A percentile compares a stretch with the other conserved stretches of the same genome.
phyloP scores from a whole-genome alignment of 2,888 invertebrate species.

The Linnaemya vulpina region DNA sequence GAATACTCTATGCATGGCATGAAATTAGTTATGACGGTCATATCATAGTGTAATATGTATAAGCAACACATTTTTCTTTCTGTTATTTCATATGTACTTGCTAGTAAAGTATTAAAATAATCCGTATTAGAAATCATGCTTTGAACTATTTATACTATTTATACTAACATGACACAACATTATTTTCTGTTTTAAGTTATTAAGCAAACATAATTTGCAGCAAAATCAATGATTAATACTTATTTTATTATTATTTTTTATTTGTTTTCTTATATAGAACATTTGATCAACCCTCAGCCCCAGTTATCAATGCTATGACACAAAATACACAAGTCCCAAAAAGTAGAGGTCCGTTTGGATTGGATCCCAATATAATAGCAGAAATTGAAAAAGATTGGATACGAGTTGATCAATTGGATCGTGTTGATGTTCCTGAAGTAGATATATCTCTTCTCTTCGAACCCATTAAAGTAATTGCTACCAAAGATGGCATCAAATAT shows the following conservation, averaged over 20 bases:
- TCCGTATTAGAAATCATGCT: background rate
- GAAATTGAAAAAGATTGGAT: constrained; percentile 86
- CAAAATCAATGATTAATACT: constrained; percentile 7
- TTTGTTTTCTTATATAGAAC: constrained; percentile 75
- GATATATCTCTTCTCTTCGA: constrained; percentile 83
- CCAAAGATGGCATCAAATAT: constrained; percentile 83
- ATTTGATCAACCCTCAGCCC: constrained; percentile 79
- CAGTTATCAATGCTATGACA: constrained; percentile 79
- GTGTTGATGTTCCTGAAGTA: constrained; percentile 80
- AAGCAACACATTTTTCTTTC: background rate
- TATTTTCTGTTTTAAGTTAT: constrained; percentile 7
- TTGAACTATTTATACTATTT: background rate
- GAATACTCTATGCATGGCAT: too few species aligned
- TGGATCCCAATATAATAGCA: constrained; percentile 89
- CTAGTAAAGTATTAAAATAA: background rate
- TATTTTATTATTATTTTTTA: too few species aligned
- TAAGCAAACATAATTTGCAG: background rate
- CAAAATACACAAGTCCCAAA: constrained; percentile 83
- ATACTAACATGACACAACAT: background rate
- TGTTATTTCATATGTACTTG: background rate
- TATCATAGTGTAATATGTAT: background rate
- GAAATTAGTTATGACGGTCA: background rate
- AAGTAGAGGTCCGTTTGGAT: constrained; percentile 89
- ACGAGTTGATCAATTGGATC: constrained; percentile 83
- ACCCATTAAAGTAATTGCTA: constrained; percentile 84